Conservation (phyloP, 2,113 vertebrate species). For the Ptyas mucosa region DNA sequence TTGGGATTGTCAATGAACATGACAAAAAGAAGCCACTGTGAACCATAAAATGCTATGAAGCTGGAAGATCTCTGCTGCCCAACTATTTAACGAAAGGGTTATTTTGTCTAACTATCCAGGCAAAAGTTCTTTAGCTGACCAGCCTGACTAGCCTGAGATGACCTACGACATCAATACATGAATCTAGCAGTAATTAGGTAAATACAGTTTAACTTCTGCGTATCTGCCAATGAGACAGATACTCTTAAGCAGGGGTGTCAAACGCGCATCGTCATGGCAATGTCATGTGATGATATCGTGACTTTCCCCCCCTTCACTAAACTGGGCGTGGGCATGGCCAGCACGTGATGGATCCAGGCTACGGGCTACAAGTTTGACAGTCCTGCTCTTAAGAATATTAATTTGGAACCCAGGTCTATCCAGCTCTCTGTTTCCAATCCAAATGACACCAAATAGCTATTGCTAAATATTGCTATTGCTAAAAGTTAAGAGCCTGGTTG, state of each 20-base stretch:
- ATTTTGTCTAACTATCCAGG: neutral
- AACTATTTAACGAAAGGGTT: neutral
- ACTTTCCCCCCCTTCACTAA: too few relatives aligned
- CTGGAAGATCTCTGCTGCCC: neutral
- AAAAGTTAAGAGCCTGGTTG: too few relatives aligned
- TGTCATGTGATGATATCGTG: too few relatives aligned
- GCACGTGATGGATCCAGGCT: too few relatives aligned
- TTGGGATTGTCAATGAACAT: slow-evolving; percentile 1
- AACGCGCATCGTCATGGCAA: too few relatives aligned
- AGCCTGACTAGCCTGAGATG: neutral
- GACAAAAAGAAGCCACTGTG: neutral
- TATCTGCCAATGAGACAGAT: neutral
- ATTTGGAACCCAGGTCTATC: neutral
- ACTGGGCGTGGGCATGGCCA: too few relatives aligned
- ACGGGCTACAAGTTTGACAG: too few relatives aligned
- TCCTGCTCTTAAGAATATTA: neutral
- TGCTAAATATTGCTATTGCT: neutral
- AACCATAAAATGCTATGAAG: neutral
- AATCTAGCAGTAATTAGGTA: neutral
- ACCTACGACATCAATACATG: neutral
- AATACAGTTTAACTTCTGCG: neutral
- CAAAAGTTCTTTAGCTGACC: neutral
- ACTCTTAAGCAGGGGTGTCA: neutral
- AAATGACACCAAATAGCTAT: neutral
- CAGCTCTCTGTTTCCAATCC: neutral